Percentiles rank a stretch among this genome's conserved stretches.
These are phyloP conservation scores for Drosophila prostipennis DNA, from an alignment of 2,888 invertebrate genomes.

Conservation along the genomic window DNA sequence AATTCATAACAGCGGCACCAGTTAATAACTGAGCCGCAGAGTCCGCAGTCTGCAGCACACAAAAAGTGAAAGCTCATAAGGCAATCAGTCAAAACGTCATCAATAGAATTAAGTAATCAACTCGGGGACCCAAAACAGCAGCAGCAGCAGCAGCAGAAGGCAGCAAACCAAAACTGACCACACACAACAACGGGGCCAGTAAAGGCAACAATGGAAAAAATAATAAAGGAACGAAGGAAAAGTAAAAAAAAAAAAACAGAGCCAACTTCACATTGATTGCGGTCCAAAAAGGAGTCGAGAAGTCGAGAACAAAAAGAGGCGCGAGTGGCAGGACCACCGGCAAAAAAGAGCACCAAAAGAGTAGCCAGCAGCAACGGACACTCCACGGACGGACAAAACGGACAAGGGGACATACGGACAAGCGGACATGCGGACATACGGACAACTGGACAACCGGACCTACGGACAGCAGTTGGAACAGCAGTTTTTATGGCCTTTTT, in stretches of 20 bases:
- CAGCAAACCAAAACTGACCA: slow-evolving; percentile 62
- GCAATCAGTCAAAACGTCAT: slow-evolving; percentile 81
- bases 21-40: slow-evolving; percentile 62
- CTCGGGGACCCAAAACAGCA: slow-evolving; percentile 70
- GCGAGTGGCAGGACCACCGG: slow-evolving; percentile 67
- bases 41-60: slow-evolving; percentile 49
- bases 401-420: slow-evolving; percentile 6
- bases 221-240: slow-evolving; percentile 16
- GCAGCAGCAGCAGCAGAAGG: slow-evolving; percentile 23
- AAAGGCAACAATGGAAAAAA: slow-evolving; percentile 20
- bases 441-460: slow-evolving; percentile 10
- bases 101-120: slow-evolving; percentile 82
- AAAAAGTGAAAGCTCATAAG: slow-evolving; percentile 80
- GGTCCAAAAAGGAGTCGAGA: slow-evolving; percentile 67
- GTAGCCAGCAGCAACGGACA: slow-evolving; percentile 24
- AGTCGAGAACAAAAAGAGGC: slow-evolving; percentile 54
- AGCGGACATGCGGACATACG: slow-evolving; percentile 32
- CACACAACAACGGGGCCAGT: slow-evolving; percentile 54
- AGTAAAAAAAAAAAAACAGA: slow-evolving; percentile 4
- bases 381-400: slow-evolving; percentile 11
- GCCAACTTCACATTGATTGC: slow-evolving; percentile 62
- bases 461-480: slow-evolving; percentile 67
- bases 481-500: slow-evolving; percentile 47
- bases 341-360: slow-evolving; percentile 40
- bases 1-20: slow-evolving; percentile 69